phyloP scores from a whole-genome alignment of 2,888 invertebrate species.

The Nowickia ferox region DNA sequence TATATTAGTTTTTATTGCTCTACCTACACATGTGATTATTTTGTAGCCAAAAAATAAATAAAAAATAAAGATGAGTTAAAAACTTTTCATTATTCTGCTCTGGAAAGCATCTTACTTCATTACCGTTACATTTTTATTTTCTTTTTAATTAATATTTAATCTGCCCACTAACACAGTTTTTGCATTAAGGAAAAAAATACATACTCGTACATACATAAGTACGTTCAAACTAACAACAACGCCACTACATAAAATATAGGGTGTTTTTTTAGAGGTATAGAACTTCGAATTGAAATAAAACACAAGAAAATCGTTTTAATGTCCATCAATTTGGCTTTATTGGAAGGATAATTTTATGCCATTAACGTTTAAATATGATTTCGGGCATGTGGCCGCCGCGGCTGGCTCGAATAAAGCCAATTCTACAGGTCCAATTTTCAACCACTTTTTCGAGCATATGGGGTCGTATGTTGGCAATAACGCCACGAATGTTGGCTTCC shows the following conservation, averaged over 20 bases:
- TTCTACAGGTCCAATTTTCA: no score
- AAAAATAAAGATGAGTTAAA: not conserved
- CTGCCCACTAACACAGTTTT: conserved; percentile 67
- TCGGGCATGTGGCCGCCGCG: no score
- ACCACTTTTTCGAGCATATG: no score
- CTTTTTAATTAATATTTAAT: conserved; percentile 69
- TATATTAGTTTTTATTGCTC: not conserved
- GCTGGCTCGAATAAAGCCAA: no score
- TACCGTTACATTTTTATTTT: conserved; percentile 25
- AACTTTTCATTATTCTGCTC: conserved; percentile 60
- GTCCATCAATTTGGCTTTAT: no score
- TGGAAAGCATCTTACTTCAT: conserved; percentile 41
- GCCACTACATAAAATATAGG: not conserved
- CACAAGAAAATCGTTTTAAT: no score
- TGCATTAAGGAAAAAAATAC: conserved; percentile 51
- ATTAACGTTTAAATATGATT: no score
- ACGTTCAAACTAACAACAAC: conserved; percentile 8
- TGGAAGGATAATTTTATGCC: no score
- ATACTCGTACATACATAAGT: not conserved
- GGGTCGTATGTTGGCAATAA: no score
- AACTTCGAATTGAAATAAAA: no score
- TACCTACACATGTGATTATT: conserved; percentile 7
- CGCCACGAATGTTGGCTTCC: no score
- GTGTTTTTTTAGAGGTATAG: no score
- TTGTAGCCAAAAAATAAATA: conserved; percentile 12